phyloP scores from a whole-genome alignment of 2,797 vertebrate genomes.

The Acomys russatus region DNA sequence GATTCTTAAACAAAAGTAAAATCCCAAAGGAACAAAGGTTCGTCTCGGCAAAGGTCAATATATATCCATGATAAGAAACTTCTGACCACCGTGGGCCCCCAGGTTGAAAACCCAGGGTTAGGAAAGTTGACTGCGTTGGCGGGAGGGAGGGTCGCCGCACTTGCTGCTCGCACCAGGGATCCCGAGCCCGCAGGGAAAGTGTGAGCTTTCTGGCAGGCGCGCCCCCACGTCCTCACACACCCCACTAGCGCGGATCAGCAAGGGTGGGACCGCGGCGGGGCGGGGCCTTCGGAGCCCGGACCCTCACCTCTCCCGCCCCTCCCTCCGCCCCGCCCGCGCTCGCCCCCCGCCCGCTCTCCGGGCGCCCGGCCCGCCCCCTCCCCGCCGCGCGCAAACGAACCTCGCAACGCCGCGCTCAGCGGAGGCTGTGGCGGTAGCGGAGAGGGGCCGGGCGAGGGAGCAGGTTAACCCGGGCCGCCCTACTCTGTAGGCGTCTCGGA shows the following conservation, averaged over 20 bases:
- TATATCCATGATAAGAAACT: not conserved
- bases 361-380: conserved; percentile 70
- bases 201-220: not conserved
- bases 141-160: not conserved
- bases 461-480: conserved; percentile 33
- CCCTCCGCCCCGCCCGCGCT: conserved; percentile 18
- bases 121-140: conserved; percentile 48
- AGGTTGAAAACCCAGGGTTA: not conserved
- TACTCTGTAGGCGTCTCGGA: conserved; percentile 3
- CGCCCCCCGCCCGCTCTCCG: conserved; percentile 67
- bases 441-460: not conserved
- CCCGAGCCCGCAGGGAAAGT: not conserved
- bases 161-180: not conserved
- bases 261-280: conserved; percentile 53
- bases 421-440: not conserved
- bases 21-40: conserved; percentile 68
- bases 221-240: not conserved
- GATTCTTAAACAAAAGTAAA: conserved; percentile 51
- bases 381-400: conserved; percentile 84
- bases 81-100: not conserved
- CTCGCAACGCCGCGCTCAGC: conserved; percentile 86
- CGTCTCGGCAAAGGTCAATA: not conserved
- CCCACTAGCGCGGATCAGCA: not conserved
- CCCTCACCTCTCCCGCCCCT: not conserved
- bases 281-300: not conserved